Evolutionary conservation across 2,888 invertebrate genomes (phyloP), one percentile per base, ranked within the genome.

Genomic region (Pristionchus arcanus): DNA sequence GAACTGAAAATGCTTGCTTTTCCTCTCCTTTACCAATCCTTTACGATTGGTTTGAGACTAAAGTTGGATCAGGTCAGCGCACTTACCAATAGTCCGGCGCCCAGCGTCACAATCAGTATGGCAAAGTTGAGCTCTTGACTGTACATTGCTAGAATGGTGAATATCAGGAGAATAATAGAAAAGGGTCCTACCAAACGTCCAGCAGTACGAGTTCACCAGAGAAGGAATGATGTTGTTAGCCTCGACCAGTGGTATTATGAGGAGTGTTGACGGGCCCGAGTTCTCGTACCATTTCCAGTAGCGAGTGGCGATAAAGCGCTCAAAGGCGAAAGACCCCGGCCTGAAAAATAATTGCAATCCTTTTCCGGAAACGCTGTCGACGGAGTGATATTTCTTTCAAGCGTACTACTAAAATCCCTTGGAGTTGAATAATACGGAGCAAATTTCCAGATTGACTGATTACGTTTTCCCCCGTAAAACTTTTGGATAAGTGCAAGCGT

Each of bases 221-320:
- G 55, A 84, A 0, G 84, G 84, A 19, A 84, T 28, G 84, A 84
- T 55, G 31, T 84, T 84, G 55, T 53, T 55, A 5, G 34, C 28
- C 31, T 84, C 84, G 84, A 84, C 16, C 0, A 84, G 16, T 0
- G 59, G 55, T 13, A 84, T n/a, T 16, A 84, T 59, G 21, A 84
- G 42, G 21, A 84, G 53, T 5, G 84, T 84, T 21, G 84, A 84
- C 13, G 31, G 84, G 13, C 55, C 84, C 9, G 84, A 21, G 7
- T n/a, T 28, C 31, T 84, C 84, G 31, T 84, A 84, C 84, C 84
- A 84, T 31, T 55, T 84, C 84, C 84, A 84, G n/a, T 55, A 84
- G 5, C 55, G 53, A 28, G 84, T 84, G 0, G 84, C 84, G 19
- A 84, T 55, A 19, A 55, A 55, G 19, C 84, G 34, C 55, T 84